Base-by-base conservation (phyloP, 2,888 invertebrate species). In the Anarsia innoxiella region DNA sequence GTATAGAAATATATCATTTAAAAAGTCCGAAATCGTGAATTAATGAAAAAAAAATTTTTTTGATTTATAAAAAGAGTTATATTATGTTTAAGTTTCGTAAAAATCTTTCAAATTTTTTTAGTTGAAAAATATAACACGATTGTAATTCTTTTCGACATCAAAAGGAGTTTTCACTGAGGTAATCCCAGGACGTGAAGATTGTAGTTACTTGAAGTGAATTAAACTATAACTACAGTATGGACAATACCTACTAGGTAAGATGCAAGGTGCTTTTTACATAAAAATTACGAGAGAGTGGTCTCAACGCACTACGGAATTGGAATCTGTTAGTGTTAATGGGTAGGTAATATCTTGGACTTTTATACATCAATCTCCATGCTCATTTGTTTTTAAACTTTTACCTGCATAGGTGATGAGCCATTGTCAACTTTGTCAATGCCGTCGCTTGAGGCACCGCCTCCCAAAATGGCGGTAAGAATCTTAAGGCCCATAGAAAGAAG, bases 401-500 rank as follows among this genome's bases (percentile, higher is more conserved):
- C 95, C 93, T 94, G 95, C 92, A 95, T 93, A 42, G 95, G 94
- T 11, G 92, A 91, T 46, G 91, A 91, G 60, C 92, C 93, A 68
- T 94, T 93, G 79, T 95, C 95, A 40, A 95, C 93, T 79, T 95
- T 95, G 73, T 96, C 95, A 71, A 95, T 94, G 40, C 93, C 93
- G 63, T 94, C 94, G 56, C 88, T 89, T 30, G 89, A 89, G 23
- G 88, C 90, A 23, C 91, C 91, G 41, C 93, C 93, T 34, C 94
- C 93, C 39, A 96, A 86, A 51, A 95, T 87, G 23, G 94, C 93
- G 15, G 94, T 93, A 45, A 96, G 87, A 59, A 96, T 92, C 76
- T 94, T 93, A 38, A 95, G 87, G 34, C 95, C 95, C 68, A 95
- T 91, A 4, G 94, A 91, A 34, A 96, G 85, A 13, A 95, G 86